Evolutionary conservation across 2,888 invertebrate genomes (phyloP).

Genomic region (Parnassius glacialis): DNA sequence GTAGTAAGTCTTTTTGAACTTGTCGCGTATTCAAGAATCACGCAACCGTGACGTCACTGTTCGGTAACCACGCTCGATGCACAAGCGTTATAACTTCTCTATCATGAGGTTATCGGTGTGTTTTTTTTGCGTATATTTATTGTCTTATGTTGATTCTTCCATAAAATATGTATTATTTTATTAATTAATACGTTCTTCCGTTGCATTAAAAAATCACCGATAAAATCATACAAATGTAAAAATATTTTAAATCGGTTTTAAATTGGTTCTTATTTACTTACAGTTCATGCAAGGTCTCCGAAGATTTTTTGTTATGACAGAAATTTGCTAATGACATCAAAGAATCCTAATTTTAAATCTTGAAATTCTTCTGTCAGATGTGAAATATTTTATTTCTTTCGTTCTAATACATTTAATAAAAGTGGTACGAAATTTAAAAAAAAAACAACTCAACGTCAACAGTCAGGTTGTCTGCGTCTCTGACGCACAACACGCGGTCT

Average conservation of each 20-base stretch:
- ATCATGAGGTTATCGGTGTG: slow-evolving; percentile 55
- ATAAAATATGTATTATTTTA: too few species aligned
- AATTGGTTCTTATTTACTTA: too few species aligned
- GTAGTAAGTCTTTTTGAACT: slow-evolving; percentile 32
- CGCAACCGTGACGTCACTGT: slow-evolving; percentile 72
- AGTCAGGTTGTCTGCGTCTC: slow-evolving; percentile 21
- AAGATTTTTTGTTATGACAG: too few species aligned
- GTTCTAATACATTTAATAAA: background rate
- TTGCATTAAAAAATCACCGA: too few species aligned
- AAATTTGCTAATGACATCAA: too few species aligned
- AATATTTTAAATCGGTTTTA: too few species aligned
- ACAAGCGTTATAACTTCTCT: slow-evolving; percentile 52
- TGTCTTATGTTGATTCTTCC: background rate
- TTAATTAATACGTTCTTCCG: too few species aligned
- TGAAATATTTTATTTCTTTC: background rate
- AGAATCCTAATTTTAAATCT: too few species aligned
- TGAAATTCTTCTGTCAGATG: background rate
- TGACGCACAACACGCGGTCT: slow-evolving; percentile 35
- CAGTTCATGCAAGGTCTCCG: too few species aligned
- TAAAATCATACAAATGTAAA: too few species aligned
- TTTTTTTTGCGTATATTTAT: slow-evolving; percentile 33
- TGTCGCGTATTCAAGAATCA: slow-evolving; percentile 43
- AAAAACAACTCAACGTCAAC: slow-evolving; percentile 25
- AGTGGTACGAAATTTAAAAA: slow-evolving; percentile 8
- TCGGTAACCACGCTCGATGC: slow-evolving; percentile 70